Base-by-base conservation (phyloP, 2,113 vertebrate genomes). In the Aspiorhynchus laticeps region DNA sequence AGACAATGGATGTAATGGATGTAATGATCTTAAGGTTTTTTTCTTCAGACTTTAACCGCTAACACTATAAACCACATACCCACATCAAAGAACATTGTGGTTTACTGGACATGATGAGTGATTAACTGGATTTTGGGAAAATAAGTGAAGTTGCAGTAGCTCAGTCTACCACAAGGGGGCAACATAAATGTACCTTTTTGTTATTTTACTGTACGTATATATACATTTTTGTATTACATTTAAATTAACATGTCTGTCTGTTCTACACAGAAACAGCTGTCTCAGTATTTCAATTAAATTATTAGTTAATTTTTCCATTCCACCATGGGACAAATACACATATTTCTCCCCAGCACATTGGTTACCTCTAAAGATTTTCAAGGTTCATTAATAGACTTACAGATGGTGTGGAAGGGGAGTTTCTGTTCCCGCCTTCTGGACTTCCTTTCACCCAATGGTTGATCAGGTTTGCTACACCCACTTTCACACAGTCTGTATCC, bases 401-500 rank as follows among this genome's bases (percentile, higher is more conserved):
- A 4, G 93, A 4, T 2, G 92, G 87, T 90, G 73, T 95, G 81
- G 90, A 51, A 41, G 85, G 69, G 0, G 85, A 36, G 74, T 83
- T 84, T 88, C 83, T 91, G 88, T 91, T 78, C 63, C 89, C 81
- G 19, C 88, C 26, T 1, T 96, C 95, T 4, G 92, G 88, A 3
- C 90, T 93, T 19, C 91, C 94, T 86, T 93, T 95, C 12, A 94
- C 95, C 95, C 95, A 96, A 74, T 95, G 94, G 48, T 90, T 95
- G 91, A 96, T 95, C 38, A 93, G 91, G 28, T 87, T 91, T 28
- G 95, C 94, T 88, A 96, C 95, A n/a, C 92, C 96, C 84, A 96
- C 94, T 53, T 95, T 96, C 67, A 96, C 84, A 28, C 93, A 92
- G 0, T 96, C 95, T 2, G 93, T 83, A 71, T 95, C 95, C 96